These are phyloP conservation scores for Takifugu ocellatus DNA, from an alignment of 2,797 vertebrate genomes.

Conservation along the genomic window DNA sequence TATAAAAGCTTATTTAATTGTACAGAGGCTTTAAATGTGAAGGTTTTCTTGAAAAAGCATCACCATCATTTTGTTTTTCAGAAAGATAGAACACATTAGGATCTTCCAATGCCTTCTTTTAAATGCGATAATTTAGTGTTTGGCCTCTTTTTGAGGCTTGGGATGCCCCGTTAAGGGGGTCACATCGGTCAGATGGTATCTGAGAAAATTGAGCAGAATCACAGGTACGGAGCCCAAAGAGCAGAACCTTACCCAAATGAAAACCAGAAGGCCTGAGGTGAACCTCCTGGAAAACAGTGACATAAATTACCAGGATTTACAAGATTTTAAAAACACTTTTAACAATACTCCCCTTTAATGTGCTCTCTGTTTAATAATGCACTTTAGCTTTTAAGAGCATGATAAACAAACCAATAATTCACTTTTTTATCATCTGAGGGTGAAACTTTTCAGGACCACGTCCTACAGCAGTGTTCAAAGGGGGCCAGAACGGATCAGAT, in stretches of 20 bases:
- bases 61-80: neutral
- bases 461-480: conserved; percentile 81
- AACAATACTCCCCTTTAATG: conserved; percentile 93
- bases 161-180: conserved; percentile 55
- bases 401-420: conserved; percentile 92
- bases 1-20: neutral
- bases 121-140: conserved; percentile 17
- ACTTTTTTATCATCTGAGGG: conserved; percentile 85
- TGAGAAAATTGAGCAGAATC: conserved; percentile 65
- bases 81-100: conserved; percentile 2
- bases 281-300: conserved; percentile 79
- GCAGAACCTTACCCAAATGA: conserved; percentile 81
- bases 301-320: conserved; percentile 98
- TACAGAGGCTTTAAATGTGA: neutral
- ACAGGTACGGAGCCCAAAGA: conserved; percentile 78
- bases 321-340: conserved; percentile 97
- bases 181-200: conserved; percentile 79
- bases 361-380: conserved; percentile 91
- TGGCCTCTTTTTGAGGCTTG: conserved; percentile 14
- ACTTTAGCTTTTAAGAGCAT: conserved; percentile 88
- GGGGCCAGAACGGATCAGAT: conserved; percentile 56
- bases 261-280: conserved; percentile 86
- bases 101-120: conserved; percentile 6
- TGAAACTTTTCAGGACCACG: conserved; percentile 70
- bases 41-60: neutral